These are phyloP conservation scores for Ennomos quercinarius DNA, from an alignment of 2,888 invertebrate species.

Conservation along the genomic window DNA sequence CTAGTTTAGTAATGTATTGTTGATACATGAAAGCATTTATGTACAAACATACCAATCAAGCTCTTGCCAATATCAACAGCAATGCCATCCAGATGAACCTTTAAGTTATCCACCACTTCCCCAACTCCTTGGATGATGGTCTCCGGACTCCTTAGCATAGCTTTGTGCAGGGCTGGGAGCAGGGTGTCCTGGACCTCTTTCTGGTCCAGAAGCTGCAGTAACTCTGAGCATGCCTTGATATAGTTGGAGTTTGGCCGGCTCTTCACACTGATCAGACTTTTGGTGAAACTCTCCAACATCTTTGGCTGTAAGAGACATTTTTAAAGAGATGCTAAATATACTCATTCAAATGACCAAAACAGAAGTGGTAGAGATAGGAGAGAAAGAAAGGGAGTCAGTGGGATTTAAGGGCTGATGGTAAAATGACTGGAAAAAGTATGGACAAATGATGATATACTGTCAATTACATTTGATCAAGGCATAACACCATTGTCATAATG, in stretches of 20 bases:
- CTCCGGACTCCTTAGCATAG: slow-evolving; percentile 97
- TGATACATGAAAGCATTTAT: no score
- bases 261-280: slow-evolving; percentile 92
- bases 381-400: no score
- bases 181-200: slow-evolving; percentile 90
- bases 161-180: slow-evolving; percentile 94
- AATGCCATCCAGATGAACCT: slow-evolving; percentile 91
- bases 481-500: no score
- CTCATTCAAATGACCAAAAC: no score
- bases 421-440: no score
- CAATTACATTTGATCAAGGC: no score
- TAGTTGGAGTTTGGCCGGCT: slow-evolving; percentile 89
- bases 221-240: slow-evolving; percentile 87
- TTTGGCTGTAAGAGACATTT: slow-evolving; percentile 71
- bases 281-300: slow-evolving; percentile 89
- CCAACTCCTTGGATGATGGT: slow-evolving; percentile 93
- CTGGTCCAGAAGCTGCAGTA: slow-evolving; percentile 87
- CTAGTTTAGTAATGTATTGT: no score
- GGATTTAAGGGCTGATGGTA: no score
- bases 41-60: slow-evolving; percentile 87
- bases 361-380: no score
- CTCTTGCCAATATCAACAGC: slow-evolving; percentile 92
- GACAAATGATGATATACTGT: no score
- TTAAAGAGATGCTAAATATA: neutral
- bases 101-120: slow-evolving; percentile 89